phyloP scores from a whole-genome alignment of 2,113 vertebrate species.

The Malurus elegans region DNA sequence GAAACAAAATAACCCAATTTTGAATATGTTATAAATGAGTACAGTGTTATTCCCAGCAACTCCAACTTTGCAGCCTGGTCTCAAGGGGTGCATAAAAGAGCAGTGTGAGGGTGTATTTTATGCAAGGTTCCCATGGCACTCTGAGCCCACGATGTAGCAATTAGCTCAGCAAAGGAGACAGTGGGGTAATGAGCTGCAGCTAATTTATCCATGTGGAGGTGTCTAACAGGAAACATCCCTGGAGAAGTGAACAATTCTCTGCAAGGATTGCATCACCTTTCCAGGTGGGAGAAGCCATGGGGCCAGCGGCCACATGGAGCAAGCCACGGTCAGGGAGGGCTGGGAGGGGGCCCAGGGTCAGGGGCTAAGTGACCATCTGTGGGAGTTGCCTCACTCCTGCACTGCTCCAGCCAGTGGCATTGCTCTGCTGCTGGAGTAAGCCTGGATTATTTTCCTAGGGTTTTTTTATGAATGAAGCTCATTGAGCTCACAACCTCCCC shows the following conservation, averaged over 20 bases:
- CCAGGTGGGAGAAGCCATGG: slow-evolving; percentile 40
- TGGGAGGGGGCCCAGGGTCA: not conserved
- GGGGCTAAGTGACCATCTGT: not conserved
- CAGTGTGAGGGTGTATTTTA: slow-evolving; percentile 46
- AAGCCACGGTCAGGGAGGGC: not conserved
- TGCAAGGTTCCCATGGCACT: slow-evolving; percentile 24
- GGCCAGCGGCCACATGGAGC: not conserved
- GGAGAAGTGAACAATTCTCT: slow-evolving; percentile 41
- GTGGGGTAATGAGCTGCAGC: not conserved
- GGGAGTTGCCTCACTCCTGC: not conserved
- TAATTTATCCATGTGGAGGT: slow-evolving; percentile 61
- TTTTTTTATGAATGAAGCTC: not conserved
- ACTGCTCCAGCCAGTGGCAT: fast-evolving
- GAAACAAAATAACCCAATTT: not conserved
- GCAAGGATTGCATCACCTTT: slow-evolving; percentile 72
- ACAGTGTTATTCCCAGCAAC: not conserved
- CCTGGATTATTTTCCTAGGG: fast-evolving
- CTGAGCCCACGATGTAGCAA: not conserved
- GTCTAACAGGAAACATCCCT: slow-evolving; percentile 40
- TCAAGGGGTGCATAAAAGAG: slow-evolving; percentile 53
- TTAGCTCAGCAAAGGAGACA: slow-evolving; percentile 46
- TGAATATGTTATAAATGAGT: not conserved
- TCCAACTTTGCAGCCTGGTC: not conserved
- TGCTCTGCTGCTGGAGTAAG: not conserved
- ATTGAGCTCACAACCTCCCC: not conserved